Conservation (phyloP, 2,888 invertebrate genomes). For the Brachyopa scutellaris region DNA sequence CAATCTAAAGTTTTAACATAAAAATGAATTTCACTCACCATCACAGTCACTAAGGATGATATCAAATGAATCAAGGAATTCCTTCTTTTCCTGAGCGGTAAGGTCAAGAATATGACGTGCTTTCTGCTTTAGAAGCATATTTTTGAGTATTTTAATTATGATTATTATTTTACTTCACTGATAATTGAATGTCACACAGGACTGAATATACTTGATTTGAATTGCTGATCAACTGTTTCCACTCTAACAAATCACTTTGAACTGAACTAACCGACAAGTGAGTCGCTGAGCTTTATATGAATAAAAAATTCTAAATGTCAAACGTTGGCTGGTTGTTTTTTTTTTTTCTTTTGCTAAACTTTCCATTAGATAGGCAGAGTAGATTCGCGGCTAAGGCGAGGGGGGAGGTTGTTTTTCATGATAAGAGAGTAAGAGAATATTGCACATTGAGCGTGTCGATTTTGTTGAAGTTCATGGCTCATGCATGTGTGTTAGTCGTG, state of each 20-base stretch:
- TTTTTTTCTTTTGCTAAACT: slow-evolving; percentile 24
- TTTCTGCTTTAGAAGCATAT: slow-evolving; percentile 59
- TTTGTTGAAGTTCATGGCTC: slow-evolving; percentile 16
- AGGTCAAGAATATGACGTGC: slow-evolving; percentile 77
- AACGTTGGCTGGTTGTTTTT: slow-evolving; percentile 18
- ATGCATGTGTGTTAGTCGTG: slow-evolving; percentile 37
- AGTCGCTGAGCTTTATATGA: slow-evolving; percentile 62
- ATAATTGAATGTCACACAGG: neutral
- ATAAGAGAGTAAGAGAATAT: slow-evolving; percentile 36
- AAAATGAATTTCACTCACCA: too few relatives aligned
- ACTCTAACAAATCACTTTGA: slow-evolving; percentile 14
- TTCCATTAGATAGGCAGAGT: slow-evolving; percentile 8
- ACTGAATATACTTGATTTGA: too few relatives aligned
- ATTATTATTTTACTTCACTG: neutral
- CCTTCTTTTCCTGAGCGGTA: slow-evolving; percentile 76
- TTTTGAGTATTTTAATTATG: neutral
- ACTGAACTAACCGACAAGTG: slow-evolving; percentile 58
- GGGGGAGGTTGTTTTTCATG: neutral
- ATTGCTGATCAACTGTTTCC: slow-evolving; percentile 14
- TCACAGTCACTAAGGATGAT: slow-evolving; percentile 84
- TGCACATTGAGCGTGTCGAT: neutral
- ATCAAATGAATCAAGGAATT: slow-evolving; percentile 83
- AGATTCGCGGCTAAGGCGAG: too few relatives aligned
- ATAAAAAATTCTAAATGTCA: slow-evolving; percentile 16
- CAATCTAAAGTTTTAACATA: too few relatives aligned